A percentile compares a stretch with the other conserved stretches of the same genome.
Evolutionary conservation across 2,888 invertebrate genomes (phyloP).

Genomic region (Mylabris sibirica): DNA sequence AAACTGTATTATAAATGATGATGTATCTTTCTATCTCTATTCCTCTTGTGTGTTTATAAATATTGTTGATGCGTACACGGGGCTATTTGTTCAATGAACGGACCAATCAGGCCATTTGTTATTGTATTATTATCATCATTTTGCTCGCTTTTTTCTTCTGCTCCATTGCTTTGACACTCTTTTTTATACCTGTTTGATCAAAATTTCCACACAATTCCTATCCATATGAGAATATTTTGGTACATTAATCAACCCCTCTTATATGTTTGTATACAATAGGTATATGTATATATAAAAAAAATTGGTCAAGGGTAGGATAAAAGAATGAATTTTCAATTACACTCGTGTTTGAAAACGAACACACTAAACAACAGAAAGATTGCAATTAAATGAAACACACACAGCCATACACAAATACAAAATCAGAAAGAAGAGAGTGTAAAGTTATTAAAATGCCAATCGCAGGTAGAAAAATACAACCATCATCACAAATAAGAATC

Average conservation of each 20-base stretch:
- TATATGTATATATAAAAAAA: not conserved
- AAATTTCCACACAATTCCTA: slow-evolving; percentile 21
- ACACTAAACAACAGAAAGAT: slow-evolving; percentile 16
- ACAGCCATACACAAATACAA: slow-evolving; percentile 23
- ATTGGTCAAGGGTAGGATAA: not conserved
- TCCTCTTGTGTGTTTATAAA: not conserved
- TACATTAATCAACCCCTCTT: not conserved
- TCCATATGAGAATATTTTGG: not conserved
- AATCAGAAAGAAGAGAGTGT: slow-evolving; percentile 22
- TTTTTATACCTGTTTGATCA: slow-evolving; percentile 40
- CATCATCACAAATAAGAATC: slow-evolving; percentile 25
- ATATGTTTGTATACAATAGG: too few species aligned
- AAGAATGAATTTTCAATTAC: slow-evolving; percentile 11
- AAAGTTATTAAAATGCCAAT: slow-evolving; percentile 40
- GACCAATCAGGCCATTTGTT: slow-evolving; percentile 38
- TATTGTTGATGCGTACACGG: slow-evolving; percentile 31
- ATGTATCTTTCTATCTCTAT: slow-evolving; percentile 1
- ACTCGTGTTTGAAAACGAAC: not conserved
- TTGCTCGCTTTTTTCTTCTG: slow-evolving; percentile 11
- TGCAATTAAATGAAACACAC: slow-evolving; percentile 23
- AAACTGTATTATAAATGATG: slow-evolving; percentile 21
- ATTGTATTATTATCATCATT: slow-evolving; percentile 13
- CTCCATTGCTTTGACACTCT: slow-evolving; percentile 10
- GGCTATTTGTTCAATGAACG: slow-evolving; percentile 41
- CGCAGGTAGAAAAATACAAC: slow-evolving; percentile 25